Evolutionary conservation across 2,888 invertebrate genomes (phyloP), one percentile per base, ranked within the genome.

Genomic region (Urechis unicinctus): DNA sequence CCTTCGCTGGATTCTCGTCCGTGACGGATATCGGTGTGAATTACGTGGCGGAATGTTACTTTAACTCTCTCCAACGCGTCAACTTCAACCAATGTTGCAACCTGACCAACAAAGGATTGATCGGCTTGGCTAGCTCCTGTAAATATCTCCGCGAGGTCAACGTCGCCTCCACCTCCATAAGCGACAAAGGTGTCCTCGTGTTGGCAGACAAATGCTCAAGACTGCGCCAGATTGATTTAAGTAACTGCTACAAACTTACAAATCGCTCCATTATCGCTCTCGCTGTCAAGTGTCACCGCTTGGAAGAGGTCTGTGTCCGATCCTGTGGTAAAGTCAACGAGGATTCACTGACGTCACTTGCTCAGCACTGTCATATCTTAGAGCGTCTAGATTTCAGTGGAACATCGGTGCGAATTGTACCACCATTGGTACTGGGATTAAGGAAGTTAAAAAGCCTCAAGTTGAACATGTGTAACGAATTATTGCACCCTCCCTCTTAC

Each of bases 41-140:
- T 2, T 52, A 52, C 22, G 29, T 43, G 9, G 52, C 44, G 6
- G 52, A 52, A 29, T 52, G 52, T 28, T 52, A 52, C 52, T 48
- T 25, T 22, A 43, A 22, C 17, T 43, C 52, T 13, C 28, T 52
- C 9, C 52, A 52, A 44, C 25, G 22, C 21, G 41, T 52, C 42
- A 26, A 43, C n/a, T 43, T 52, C 28, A 52, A 29, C 29, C 21
- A 13, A n/a, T 52, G 52, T 29, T n/a, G n/a, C 42, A 44, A 29
- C 21, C 44, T 52, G 9, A 52, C 52, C 3, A 44, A 52, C 24
- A 28, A 24, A 9, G 25, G 25, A n/a, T n/a, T 52, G 4, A 26
- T 26, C 21, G 52, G 52, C 9, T 5, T 52, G 25, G 52, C 44
- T 2, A 42, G 5, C 21, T n/a, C 21, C n/a, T 52, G 52, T 22